Evolutionary conservation across 1,140 invertebrate genomes (phyloP), one percentile per base, ranked within the genome.

Genomic region (Diorhabda sublineata): DNA sequence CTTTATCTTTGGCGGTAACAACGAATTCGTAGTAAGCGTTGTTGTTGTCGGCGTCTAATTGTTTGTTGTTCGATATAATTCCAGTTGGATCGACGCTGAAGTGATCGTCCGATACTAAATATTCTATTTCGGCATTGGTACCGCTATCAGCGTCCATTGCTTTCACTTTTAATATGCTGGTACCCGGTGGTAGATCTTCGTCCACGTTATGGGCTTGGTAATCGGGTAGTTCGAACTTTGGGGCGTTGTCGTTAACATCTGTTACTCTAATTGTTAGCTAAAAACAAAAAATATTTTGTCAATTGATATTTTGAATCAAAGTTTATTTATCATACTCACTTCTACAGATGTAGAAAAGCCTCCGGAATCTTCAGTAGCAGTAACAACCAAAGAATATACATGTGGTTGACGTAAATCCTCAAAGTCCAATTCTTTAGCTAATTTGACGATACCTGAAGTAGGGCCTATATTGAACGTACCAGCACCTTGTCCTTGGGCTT

Each of bases 11-110:
- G 4, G 95, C 94, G 8, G 93, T 95, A 4, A 97, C 93, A 42
- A 90, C 88, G 77, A 97, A 95, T 81, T 96, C 94, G 79, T 97
- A 97, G 78, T 96, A 96, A n/a, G 94, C 94, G 80, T 97, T 97
- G 74, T 97, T 97, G 75, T 96, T 95, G 76, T 97, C 95, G 42
- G 95, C 95, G 81, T 97, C 95, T 9, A 97, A 84, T 79, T 95
- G 93, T 75, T 95, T 96, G 77, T 95, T 94, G 78, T 96, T 96
- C 43, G 92, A 92, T 64, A 98, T 96, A 9, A 96, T 91, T 43
- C 95, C 95, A 76, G 89, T 93, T 2, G 92, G 88, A 80, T 97
- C 94, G 3, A 98, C 94, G 66, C 90, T 93, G 77, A 97, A 97
- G 81, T 96, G 94, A 81, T 96, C 93, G 79, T 97, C 94, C 69